Percentiles rank a stretch among this genome's conserved stretches.
Evolutionary conservation across 2,888 invertebrate species (phyloP).

Genomic region (Fragum sueziense): DNA sequence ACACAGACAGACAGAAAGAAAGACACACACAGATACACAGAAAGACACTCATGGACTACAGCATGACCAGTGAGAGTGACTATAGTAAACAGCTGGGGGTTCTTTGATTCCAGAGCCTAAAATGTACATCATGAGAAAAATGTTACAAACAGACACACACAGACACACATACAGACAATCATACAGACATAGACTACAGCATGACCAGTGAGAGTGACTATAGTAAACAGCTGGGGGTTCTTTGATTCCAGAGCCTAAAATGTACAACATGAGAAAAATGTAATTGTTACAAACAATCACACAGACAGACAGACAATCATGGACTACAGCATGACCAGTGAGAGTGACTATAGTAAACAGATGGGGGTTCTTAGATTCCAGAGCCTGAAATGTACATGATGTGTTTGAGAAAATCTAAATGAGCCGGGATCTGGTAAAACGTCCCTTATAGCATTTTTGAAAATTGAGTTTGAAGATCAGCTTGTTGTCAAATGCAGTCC

Average conservation of each 20-base stretch:
- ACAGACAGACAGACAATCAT: too few species aligned
- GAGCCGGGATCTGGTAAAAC: too few species aligned
- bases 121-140: too few species aligned
- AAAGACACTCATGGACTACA: too few species aligned
- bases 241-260: slow-evolving; percentile 82
- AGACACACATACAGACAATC: not conserved
- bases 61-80: slow-evolving; percentile 97
- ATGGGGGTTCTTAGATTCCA: slow-evolving; percentile 89
- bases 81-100: slow-evolving; percentile 93
- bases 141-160: not conserved
- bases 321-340: slow-evolving; percentile 92
- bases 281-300: too few species aligned
- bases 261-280: too few species aligned
- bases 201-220: slow-evolving; percentile 96
- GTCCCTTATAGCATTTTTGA: too few species aligned
- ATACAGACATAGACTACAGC: too few species aligned
- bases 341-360: slow-evolving; percentile 95
- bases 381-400: slow-evolving; percentile 85
- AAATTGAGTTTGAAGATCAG: too few species aligned
- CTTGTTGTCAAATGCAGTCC: too few species aligned
- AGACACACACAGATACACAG: not conserved
- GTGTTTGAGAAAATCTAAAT: too few species aligned
- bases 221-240: slow-evolving; percentile 93
- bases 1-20: not conserved
- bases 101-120: slow-evolving; percentile 87